A percentile compares a stretch with the other conserved stretches of the same genome.
Conservation (phyloP, 2,888 invertebrate species). For the Hypomecis punctinalis region DNA sequence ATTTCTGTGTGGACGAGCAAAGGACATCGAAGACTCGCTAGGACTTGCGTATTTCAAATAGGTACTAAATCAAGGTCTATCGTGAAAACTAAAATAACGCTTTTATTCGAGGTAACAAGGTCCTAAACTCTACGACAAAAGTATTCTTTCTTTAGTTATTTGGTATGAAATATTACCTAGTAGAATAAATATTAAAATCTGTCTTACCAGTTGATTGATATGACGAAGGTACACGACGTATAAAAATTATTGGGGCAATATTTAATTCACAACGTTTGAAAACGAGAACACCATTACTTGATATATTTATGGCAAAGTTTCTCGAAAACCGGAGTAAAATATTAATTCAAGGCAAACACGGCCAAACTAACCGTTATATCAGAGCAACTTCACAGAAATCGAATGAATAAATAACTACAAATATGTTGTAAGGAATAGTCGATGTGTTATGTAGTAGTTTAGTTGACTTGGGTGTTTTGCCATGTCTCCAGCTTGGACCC, state of each 20-base stretch:
- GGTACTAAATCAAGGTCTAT: background rate
- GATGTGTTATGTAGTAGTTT: too few relatives aligned
- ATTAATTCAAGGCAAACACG: background rate
- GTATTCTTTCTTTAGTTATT: background rate
- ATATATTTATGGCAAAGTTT: background rate
- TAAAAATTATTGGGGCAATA: conserved; percentile 8
- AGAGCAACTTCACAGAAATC: too few relatives aligned
- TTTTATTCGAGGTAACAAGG: background rate
- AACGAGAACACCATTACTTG: background rate
- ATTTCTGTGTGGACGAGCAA: background rate
- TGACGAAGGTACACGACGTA: conserved; percentile 6
- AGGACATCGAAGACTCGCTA: background rate
- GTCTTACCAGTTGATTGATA: conserved; percentile 12
- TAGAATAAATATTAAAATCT: conserved; percentile 3
- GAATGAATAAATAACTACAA: too few relatives aligned
- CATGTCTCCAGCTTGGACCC: too few relatives aligned
- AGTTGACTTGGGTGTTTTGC: too few relatives aligned
- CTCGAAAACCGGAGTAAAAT: background rate
- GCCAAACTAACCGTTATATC: too few relatives aligned
- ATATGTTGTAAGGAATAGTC: too few relatives aligned
- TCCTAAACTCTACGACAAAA: background rate
- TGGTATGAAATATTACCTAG: background rate
- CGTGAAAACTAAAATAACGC: background rate
- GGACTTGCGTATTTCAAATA: background rate
- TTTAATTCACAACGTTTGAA: conserved; percentile 6